These are phyloP conservation scores for Cecropterus lyciades DNA, from an alignment of 1,140 invertebrate species.

Conservation along the genomic window DNA sequence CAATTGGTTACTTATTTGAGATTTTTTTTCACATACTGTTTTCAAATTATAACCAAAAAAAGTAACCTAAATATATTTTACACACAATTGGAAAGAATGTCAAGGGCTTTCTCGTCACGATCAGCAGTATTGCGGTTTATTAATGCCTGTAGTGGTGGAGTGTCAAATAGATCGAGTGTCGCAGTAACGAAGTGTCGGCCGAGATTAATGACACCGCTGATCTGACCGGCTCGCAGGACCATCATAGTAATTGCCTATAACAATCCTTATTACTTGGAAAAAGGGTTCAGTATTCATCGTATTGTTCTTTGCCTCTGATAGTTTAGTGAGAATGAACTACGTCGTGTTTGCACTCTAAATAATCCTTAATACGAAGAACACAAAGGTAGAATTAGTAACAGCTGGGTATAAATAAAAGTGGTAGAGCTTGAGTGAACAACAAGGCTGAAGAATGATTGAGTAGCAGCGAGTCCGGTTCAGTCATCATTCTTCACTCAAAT, in stretches of 20 bases:
- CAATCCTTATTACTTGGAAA: slow-evolving; percentile 17
- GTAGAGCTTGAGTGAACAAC: slow-evolving; percentile 13
- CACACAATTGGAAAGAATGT: neutral
- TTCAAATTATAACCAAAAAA: no score
- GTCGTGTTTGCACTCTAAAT: slow-evolving; percentile 6
- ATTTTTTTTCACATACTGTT: no score
- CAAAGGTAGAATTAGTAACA: neutral
- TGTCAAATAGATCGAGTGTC: slow-evolving; percentile 34
- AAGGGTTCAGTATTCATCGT: slow-evolving; percentile 8
- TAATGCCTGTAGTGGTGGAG: slow-evolving; percentile 6
- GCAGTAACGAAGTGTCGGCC: slow-evolving; percentile 31
- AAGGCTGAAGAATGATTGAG: slow-evolving; percentile 31
- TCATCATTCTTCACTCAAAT: slow-evolving; percentile 33
- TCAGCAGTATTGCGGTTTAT: slow-evolving; percentile 19
- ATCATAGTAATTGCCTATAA: neutral
- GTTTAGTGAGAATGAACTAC: slow-evolving; percentile 5
- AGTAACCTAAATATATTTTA: no score
- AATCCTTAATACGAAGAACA: neutral
- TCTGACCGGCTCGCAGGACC: slow-evolving; percentile 8
- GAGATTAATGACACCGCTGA: slow-evolving; percentile 30
- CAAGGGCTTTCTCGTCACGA: neutral
- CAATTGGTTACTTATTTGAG: no score
- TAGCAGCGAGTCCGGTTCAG: slow-evolving; percentile 20
- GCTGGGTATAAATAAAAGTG: neutral
- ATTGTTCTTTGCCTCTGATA: neutral